Evolutionary conservation across 2,888 invertebrate genomes (phyloP), one percentile per base, ranked within the genome.

Genomic region (Patella pellucida): DNA sequence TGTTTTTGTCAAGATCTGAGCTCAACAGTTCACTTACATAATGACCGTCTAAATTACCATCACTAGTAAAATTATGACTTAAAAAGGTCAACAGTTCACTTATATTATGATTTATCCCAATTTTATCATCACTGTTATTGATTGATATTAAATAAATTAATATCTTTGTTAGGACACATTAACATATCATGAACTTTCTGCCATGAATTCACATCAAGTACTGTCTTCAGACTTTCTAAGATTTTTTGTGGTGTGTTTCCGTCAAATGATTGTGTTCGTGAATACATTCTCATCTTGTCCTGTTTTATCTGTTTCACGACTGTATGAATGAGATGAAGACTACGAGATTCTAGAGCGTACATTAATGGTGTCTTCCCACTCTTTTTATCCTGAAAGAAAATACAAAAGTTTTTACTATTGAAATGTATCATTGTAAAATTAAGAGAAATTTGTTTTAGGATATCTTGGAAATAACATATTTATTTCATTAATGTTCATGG

Each of bases 311-410:
- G 73, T 11, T 75, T 75, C 62, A 87, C 76, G 51, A 85, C 84
- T 16, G 78, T 80, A 74, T 86, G 85, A 0, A 88, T 85, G 9
- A 88, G 76, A 15, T 73, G 73, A 15, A 81, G 72, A 78, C 85
- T 84, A 31, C 83, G 78, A 15, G 84, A 82, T 76, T 88, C 87
- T 54, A 88, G 82, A 1, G 87, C 87, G 75, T 87, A 87, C 87
- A 87, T 87, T 41, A 88, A 75, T 1, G 87, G 85, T 2, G 88
- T 88, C 72, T 87, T 87, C 5, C 88, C 88, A 82, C 83, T 87
- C 78, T 86, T 85, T 76, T 86, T 86, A 62, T 84, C 86, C 87
- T 87, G 79, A 11, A 74, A 83, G 72, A 27, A 62, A 72, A 70
- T 23, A 68, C 50, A 19, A 70, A 23, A 41, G 67, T 7, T 41